Evolutionary conservation across 2,888 invertebrate genomes (phyloP), one percentile per base, ranked within the genome.

Genomic region (Oscheius sp.): DNA sequence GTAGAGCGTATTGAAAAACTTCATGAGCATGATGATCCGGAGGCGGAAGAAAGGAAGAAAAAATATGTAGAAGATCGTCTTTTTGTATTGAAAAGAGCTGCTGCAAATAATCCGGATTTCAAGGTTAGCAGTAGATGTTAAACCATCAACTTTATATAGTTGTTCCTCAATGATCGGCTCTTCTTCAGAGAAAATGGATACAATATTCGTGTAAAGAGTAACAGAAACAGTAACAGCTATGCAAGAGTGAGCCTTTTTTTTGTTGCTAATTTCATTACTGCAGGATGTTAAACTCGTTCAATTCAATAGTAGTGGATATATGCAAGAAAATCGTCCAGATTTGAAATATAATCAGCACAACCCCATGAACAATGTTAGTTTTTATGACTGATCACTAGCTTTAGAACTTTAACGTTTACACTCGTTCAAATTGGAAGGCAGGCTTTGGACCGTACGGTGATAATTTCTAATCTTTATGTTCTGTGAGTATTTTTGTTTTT

Each of bases 261-360:
- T 51, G 8, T n/a, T 30, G 32, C 2, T 30, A n/a, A 6, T 28
- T 28, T 28, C 14, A 30, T 51, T 6, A 1, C 32, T 54, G 2
- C 12, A 54, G 54, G 20, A 32, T 17, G 54, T 54, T 12, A 33
- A 32, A n/a, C 17, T 54, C 5, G 54, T 54, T 12, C 54, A n/a
- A 17, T n/a, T n/a, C n/a, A n/a, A n/a, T n/a, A n/a, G n/a, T n/a
- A n/a, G n/a, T n/a, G n/a, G n/a, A n/a, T 54, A 32, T 20, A 32
- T 14, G 4, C 41, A 41, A 6, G 54, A 54, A 12, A 33, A 9
- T 32, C 54, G 54, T 54, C 54, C 54, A 5, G 54, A 54, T 33
- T 54, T 54, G 54, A 54, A 54, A 32, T 33, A 33, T 36, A 32
- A n/a, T 54, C 54, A 54, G 17, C 54, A 54, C 24, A 54, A 33